phyloP scores from a whole-genome alignment of 2,888 invertebrate species.

The Sphecodes monilicornis region DNA sequence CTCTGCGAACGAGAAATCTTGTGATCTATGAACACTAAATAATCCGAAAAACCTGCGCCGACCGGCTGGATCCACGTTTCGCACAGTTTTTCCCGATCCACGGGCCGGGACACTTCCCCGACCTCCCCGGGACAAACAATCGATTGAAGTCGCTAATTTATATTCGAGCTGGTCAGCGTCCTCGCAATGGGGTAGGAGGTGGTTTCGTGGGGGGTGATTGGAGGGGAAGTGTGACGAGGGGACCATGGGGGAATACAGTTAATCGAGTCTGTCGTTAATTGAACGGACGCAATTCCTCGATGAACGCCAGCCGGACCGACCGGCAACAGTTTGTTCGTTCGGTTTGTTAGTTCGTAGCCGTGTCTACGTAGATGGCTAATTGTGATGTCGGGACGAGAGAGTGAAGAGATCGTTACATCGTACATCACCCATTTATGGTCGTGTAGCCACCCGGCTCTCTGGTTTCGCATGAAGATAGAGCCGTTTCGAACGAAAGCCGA shows the following conservation, averaged over 20 bases:
- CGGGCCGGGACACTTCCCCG: slow-evolving; percentile 4
- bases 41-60: background rate
- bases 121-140: slow-evolving; percentile 28
- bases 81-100: slow-evolving; percentile 4
- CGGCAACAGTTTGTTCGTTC: slow-evolving; percentile 53
- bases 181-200: background rate
- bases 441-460: slow-evolving; percentile 68
- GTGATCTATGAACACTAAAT: background rate
- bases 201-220: background rate
- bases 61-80: background rate
- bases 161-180: slow-evolving; percentile 36
- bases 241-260: slow-evolving; percentile 36
- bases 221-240: background rate
- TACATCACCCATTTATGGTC: slow-evolving; percentile 77
- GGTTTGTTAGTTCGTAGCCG: slow-evolving; percentile 50
- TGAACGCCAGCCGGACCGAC: background rate
- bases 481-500: slow-evolving; percentile 78
- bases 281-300: slow-evolving; percentile 46
- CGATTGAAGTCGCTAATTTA: slow-evolving; percentile 51
- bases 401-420: slow-evolving; percentile 77
- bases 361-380: slow-evolving; percentile 70
- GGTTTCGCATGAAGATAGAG: slow-evolving; percentile 76
- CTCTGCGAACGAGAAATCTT: background rate
- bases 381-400: slow-evolving; percentile 74
- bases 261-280: slow-evolving; percentile 56